phyloP scores from a whole-genome alignment of 2,797 vertebrate genomes.

The Gephyroberyx darwinii region DNA sequence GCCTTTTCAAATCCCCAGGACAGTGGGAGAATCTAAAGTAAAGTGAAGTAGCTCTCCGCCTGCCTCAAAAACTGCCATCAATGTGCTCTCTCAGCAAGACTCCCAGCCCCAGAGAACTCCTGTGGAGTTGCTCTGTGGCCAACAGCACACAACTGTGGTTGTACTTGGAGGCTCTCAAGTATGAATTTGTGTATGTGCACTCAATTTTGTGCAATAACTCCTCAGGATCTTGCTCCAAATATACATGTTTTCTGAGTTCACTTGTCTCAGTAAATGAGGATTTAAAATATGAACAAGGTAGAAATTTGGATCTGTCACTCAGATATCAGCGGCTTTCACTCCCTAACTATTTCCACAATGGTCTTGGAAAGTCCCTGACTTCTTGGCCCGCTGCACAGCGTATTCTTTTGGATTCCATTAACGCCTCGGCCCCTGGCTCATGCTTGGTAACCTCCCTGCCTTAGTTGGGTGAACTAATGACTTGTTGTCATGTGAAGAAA shows the following conservation, averaged over 20 bases:
- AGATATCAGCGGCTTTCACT: slow-evolving; percentile 20
- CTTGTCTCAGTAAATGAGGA: neutral
- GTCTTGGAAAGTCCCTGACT: neutral
- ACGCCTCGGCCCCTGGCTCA: slow-evolving; percentile 41
- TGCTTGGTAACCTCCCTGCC: slow-evolving; percentile 48
- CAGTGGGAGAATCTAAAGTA: neutral
- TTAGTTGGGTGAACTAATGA: slow-evolving; percentile 46
- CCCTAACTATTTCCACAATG: slow-evolving; percentile 3
- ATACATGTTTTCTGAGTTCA: neutral
- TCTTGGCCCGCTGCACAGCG: slow-evolving; percentile 1
- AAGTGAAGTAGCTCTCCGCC: slow-evolving; percentile 7
- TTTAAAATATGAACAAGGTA: neutral
- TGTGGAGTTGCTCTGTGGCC: neutral
- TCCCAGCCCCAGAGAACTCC: neutral
- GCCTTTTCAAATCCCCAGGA: neutral
- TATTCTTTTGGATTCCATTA: slow-evolving; percentile 45
- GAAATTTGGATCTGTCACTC: slow-evolving; percentile 10
- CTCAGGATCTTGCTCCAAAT: neutral
- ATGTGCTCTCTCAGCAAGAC: slow-evolving; percentile 9
- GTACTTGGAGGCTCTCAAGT: neutral
- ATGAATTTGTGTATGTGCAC: neutral
- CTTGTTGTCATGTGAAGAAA: slow-evolving; percentile 48
- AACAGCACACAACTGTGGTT: neutral
- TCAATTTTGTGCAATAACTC: neutral
- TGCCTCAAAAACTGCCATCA: slow-evolving; percentile 2